These are phyloP conservation scores for Drosophila biarmipes DNA, from an alignment of 1,140 invertebrate genomes.

Conservation along the genomic window DNA sequence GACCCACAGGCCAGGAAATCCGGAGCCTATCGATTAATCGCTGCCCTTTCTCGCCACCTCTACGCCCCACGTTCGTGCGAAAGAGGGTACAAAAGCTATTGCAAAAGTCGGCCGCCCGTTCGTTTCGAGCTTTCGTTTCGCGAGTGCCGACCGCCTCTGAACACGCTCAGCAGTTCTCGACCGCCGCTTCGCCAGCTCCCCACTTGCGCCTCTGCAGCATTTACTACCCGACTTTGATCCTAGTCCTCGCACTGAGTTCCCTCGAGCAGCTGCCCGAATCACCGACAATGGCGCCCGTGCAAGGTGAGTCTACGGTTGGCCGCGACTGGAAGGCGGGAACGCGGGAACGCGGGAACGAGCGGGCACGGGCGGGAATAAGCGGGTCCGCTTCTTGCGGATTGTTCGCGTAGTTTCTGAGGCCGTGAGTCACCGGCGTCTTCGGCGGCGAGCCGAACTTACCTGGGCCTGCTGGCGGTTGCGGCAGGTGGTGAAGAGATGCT, in stretches of 20 bases:
- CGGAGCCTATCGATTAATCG: neutral
- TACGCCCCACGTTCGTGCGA: slow-evolving; percentile 5
- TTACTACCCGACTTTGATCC: slow-evolving; percentile 49
- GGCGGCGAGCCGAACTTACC: slow-evolving; percentile 85
- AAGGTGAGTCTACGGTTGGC: slow-evolving; percentile 57
- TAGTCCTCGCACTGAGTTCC: slow-evolving; percentile 54
- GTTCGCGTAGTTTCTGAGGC: slow-evolving; percentile 57
- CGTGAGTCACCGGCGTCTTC: slow-evolving; percentile 50
- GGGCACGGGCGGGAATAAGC: too few species aligned
- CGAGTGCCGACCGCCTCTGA: slow-evolving; percentile 21
- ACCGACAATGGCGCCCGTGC: slow-evolving; percentile 73
- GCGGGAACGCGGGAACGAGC: too few species aligned
- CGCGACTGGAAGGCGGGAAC: neutral
- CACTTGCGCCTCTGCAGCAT: slow-evolving; percentile 27
- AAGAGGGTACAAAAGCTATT: slow-evolving; percentile 66
- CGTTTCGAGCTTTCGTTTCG: slow-evolving; percentile 54
- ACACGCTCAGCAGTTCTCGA: slow-evolving; percentile 19
- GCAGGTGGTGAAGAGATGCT: slow-evolving; percentile 90
- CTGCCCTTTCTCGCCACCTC: neutral
- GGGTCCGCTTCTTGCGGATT: slow-evolving; percentile 47
- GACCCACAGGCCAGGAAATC: too few species aligned
- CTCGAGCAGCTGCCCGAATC: slow-evolving; percentile 63
- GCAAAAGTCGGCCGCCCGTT: slow-evolving; percentile 74
- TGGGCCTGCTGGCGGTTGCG: slow-evolving; percentile 88
- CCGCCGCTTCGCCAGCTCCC: slow-evolving; percentile 13